Conservation (phyloP, 30 jellyfish, hydroid and myxozoan species). For the Rhopilema esculentum region DNA sequence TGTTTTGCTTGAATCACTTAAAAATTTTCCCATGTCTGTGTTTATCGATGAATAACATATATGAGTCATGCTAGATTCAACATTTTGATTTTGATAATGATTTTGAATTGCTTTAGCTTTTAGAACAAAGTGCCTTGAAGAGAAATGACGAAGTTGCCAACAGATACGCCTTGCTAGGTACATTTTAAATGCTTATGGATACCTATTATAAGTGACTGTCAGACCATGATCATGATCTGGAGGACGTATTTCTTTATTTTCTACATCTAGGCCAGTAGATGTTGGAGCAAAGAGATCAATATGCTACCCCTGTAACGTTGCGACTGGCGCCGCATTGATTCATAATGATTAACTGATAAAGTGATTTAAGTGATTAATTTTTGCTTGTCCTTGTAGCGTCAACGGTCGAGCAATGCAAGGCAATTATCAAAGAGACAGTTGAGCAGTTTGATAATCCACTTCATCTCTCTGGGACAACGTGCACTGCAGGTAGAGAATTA, state of each 20-base stretch:
- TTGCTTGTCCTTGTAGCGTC: conserved; percentile 53
- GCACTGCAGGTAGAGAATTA: conserved; percentile 93
- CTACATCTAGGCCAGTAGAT: no score
- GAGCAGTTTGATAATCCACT: conserved; percentile 75
- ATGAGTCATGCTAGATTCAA: no score
- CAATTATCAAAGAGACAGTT: conserved; percentile 81
- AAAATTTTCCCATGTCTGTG: neutral
- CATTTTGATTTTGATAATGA: no score
- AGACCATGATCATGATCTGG: no score
- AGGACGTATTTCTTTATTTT: no score
- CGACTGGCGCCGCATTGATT: no score
- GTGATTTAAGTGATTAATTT: neutral
- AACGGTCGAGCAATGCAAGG: conserved; percentile 93
- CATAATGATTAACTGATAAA: neutral
- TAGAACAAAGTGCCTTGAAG: conserved; percentile 47
- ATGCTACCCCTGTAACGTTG: no score
- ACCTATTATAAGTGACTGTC: neutral
- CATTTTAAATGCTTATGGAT: neutral
- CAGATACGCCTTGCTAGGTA: conserved; percentile 61
- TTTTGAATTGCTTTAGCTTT: conserved; percentile 16
- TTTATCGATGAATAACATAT: no score
- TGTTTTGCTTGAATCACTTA: neutral
- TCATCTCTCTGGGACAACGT: conserved; percentile 95
- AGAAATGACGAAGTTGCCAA: conserved; percentile 54
- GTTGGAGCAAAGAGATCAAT: no score